A percentile compares a stretch with the other conserved stretches of the same genome.
phyloP scores from a whole-genome alignment of 2,113 vertebrate genomes.

The Phylloscopus trochilus region DNA sequence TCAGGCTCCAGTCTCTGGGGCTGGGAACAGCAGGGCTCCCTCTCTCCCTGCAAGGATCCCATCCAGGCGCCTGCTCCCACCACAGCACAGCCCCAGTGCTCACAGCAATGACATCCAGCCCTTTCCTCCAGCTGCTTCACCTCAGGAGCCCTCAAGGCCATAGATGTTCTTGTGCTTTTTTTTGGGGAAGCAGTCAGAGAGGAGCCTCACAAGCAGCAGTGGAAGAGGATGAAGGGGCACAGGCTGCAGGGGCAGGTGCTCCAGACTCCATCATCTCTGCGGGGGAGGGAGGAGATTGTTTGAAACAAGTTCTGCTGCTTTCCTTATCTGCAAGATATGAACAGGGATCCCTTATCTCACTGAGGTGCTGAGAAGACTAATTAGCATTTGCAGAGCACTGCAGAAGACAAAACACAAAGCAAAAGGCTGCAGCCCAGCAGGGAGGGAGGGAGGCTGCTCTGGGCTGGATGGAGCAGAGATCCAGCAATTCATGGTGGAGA shows the following conservation, averaged over 20 bases:
- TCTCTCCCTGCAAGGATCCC: not conserved
- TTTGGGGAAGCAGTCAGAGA: not conserved
- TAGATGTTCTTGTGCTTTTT: not conserved
- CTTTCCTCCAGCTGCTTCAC: not conserved
- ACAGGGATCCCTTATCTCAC: slow-evolving; percentile 9
- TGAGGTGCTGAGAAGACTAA: slow-evolving; percentile 39
- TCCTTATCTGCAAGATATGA: slow-evolving; percentile 43
- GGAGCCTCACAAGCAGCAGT: not conserved
- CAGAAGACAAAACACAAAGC: slow-evolving; percentile 3
- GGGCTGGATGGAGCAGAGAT: not conserved
- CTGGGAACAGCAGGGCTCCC: not conserved
- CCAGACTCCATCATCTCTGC: not conserved
- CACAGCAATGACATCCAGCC: not conserved
- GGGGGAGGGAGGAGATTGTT: not conserved
- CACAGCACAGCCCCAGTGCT: fast-evolving
- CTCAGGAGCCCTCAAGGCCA: not conserved
- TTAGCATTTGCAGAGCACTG: slow-evolving; percentile 42
- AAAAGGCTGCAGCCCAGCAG: not conserved
- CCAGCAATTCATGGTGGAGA: not conserved
- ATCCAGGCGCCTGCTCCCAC: fast-evolving
- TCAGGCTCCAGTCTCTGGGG: fast-evolving
- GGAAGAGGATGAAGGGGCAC: not conserved
- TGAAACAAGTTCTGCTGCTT: slow-evolving; percentile 51
- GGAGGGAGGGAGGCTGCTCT: not conserved
- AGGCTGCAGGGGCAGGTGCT: not conserved